Evolutionary conservation across 2,888 invertebrate species (phyloP).

Genomic region (Epistrophe eligans): DNA sequence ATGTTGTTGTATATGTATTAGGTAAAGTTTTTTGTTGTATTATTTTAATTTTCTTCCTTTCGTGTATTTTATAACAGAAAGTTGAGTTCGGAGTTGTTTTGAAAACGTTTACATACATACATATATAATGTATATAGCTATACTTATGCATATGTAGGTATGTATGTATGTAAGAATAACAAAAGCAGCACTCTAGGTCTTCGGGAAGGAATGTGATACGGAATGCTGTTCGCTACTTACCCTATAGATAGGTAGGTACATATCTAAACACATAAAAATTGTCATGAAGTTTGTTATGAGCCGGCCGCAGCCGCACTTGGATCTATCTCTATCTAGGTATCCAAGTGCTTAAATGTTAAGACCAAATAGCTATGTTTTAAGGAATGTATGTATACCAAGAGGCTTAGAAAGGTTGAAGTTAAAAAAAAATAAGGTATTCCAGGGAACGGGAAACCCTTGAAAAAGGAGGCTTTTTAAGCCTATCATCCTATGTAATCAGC

Average conservation of each 20-base stretch:
- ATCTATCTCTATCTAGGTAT: slow-evolving; percentile 8
- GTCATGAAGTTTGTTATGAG: slow-evolving; percentile 18
- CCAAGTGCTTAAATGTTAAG: slow-evolving; percentile 20
- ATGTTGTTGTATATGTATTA: slow-evolving; percentile 60
- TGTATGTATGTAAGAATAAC: slow-evolving; percentile 20
- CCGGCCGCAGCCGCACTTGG: slow-evolving; percentile 6
- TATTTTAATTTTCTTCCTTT: slow-evolving; percentile 46
- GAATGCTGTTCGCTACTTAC: slow-evolving; percentile 70
- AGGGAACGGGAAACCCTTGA: slow-evolving; percentile 67
- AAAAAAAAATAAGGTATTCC: slow-evolving; percentile 19
- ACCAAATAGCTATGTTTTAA: slow-evolving; percentile 23
- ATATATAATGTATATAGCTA: too few species aligned
- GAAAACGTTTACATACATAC: background rate
- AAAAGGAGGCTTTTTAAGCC: slow-evolving; percentile 68
- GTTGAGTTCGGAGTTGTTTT: slow-evolving; percentile 57
- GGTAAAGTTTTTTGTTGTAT: slow-evolving; percentile 34
- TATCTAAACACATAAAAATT: background rate
- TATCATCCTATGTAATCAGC: slow-evolving; percentile 64
- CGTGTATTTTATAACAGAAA: slow-evolving; percentile 59
- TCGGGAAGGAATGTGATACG: slow-evolving; percentile 75
- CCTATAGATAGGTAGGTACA: slow-evolving; percentile 25
- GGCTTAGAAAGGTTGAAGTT: background rate
- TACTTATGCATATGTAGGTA: too few species aligned
- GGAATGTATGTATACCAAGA: slow-evolving; percentile 18
- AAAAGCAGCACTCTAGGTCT: slow-evolving; percentile 73